Conservation (phyloP, 2,113 vertebrate species). For the Sander vitreus region DNA sequence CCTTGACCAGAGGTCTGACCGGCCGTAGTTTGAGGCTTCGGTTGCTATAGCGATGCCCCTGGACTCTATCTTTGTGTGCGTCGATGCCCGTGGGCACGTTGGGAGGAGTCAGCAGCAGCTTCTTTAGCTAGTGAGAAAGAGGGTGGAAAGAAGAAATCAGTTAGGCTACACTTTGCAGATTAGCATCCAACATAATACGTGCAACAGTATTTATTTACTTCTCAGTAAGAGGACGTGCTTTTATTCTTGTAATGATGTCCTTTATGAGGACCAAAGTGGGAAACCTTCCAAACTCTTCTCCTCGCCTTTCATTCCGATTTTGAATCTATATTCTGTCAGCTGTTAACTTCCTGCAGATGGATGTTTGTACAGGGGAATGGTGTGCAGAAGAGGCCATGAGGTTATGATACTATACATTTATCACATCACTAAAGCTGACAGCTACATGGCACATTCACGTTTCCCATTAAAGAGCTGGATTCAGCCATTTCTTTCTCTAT, state of each 20-base stretch:
- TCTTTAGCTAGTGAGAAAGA: slow-evolving; percentile 87
- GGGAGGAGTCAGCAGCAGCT: slow-evolving; percentile 92
- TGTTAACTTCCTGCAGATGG: slow-evolving; percentile 39
- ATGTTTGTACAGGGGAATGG: slow-evolving; percentile 51
- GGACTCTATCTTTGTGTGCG: slow-evolving; percentile 86
- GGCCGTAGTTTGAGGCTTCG: slow-evolving; percentile 85
- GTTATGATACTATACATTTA: slow-evolving; percentile 61
- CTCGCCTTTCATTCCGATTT: slow-evolving; percentile 1
- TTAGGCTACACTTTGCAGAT: background rate
- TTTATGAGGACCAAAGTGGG: background rate
- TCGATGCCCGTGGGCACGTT: slow-evolving; percentile 86
- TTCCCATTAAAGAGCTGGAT: slow-evolving; percentile 41
- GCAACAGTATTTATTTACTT: background rate
- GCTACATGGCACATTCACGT: slow-evolving; percentile 44
- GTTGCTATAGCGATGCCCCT: slow-evolving; percentile 82
- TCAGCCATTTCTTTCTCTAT: slow-evolving; percentile 2
- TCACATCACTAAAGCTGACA: slow-evolving; percentile 63
- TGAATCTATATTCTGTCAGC: slow-evolving; percentile 47
- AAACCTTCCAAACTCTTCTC: background rate
- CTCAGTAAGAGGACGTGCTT: too few relatives aligned
- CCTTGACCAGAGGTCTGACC: slow-evolving; percentile 88
- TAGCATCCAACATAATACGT: background rate
- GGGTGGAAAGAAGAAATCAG: background rate
- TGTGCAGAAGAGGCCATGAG: slow-evolving; percentile 31
- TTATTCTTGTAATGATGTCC: too few relatives aligned